A percentile compares a stretch with the other conserved stretches of the same genome.
Evolutionary conservation across 2,797 vertebrate genomes (phyloP).

Genomic region (Cheirogaleus major): DNA sequence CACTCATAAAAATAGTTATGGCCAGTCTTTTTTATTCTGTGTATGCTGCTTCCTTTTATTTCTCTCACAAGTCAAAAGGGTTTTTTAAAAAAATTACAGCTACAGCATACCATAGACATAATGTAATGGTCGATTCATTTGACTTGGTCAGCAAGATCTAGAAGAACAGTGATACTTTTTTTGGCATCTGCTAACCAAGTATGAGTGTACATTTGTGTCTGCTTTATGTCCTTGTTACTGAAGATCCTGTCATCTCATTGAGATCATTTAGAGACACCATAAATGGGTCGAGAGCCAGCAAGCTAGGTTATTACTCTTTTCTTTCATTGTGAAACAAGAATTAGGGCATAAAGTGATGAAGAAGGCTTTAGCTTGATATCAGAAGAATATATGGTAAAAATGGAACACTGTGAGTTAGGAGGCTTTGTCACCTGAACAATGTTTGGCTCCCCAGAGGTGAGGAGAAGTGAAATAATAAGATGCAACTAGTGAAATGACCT

Average conservation of each 20-base stretch:
- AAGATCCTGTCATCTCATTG: constrained; percentile 73
- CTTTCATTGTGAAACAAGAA: constrained; percentile 48
- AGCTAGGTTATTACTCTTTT: constrained; percentile 51
- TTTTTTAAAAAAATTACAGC: constrained; percentile 74
- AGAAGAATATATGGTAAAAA: constrained; percentile 36
- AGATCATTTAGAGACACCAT: constrained; percentile 66
- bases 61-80: constrained; percentile 75
- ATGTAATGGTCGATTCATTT: constrained; percentile 82
- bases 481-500: constrained; percentile 10
- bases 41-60: constrained; percentile 77
- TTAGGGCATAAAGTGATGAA: constrained; percentile 45
- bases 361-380: not conserved
- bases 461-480: constrained; percentile 48
- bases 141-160: constrained; percentile 81
- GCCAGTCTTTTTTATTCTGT: constrained; percentile 74
- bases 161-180: constrained; percentile 73
- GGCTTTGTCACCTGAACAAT: constrained; percentile 15
- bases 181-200: constrained; percentile 60
- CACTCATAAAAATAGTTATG: constrained; percentile 72
- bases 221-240: constrained; percentile 73
- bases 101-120: constrained; percentile 81
- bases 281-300: constrained; percentile 63
- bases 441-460: not conserved
- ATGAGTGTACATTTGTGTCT: constrained; percentile 77
- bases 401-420: not conserved